Evolutionary conservation across 2,113 vertebrate species (phyloP), one percentile per base, ranked within the genome.

Genomic region (Fukomys damarensis): DNA sequence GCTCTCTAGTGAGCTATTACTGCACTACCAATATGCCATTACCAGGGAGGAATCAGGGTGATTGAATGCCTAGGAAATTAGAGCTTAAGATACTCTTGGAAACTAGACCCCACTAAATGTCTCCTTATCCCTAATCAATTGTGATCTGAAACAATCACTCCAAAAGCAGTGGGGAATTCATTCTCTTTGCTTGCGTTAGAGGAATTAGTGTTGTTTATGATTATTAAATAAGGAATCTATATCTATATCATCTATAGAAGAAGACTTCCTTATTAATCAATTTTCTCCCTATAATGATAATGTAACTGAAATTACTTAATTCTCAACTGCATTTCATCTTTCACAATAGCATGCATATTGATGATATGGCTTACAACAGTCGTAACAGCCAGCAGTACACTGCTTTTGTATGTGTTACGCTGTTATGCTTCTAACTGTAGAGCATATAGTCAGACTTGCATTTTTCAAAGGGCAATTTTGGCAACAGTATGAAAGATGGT

Each of bases 1-100:
- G 97, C 96, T 96, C 92, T 91, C 96, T 70, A 93, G 97, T 80
- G 97, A 95, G 89, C 95, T 90, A 12, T 43, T 66, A 63, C 28
- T 56, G 93, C 80, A 68, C 83, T 88, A 38, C 93, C 54, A n/a
- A 79, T 19, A 1, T 0, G 46, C 91, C 85, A 16, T 72, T 32
- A 66, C 7, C n/a, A 82, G 22, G 22, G 54, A 92, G n/a, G 63
- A 63, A 63, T 77, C 41, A 43, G 63, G 56, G 49, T 35, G 26
- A 92, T 93, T 70, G 86, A 59, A 79, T 28, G 66, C 76, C 87
- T 63, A 77, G 13, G 22, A 81, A 96, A 88, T 93, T 1, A 41
- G 68, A 94, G 80, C n/a, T 80, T 77, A 74, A 81, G 35, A 70
- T n/a, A 13, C 19, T 91, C 77, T 66, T 24, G 19, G 56, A 95